phyloP scores from a whole-genome alignment of 2,113 vertebrate genomes.

The Nothocercus nigrocapillus region DNA sequence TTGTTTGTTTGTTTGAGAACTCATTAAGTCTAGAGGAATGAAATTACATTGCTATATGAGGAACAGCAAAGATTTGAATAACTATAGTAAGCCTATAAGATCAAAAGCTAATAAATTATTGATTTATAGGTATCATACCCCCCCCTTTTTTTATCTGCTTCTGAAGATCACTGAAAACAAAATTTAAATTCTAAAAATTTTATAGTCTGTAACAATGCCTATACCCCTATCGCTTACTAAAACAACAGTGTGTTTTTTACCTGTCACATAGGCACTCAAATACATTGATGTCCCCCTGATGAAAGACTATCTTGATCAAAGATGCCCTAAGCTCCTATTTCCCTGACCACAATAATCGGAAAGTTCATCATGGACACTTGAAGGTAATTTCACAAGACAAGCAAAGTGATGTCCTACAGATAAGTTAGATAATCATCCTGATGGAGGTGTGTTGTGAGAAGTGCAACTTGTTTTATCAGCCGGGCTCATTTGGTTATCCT shows the following conservation, averaged over 20 bases:
- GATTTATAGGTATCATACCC: neutral
- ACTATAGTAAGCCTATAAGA: neutral
- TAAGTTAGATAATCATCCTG: neutral
- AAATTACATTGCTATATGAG: neutral
- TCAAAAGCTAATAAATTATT: neutral
- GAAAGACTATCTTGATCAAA: neutral
- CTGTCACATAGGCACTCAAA: neutral
- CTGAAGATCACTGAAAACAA: neutral
- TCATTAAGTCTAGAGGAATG: neutral
- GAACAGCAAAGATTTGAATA: neutral
- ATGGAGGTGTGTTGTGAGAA: neutral
- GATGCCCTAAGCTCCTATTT: neutral
- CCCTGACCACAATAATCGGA: neutral
- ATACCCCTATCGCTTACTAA: neutral
- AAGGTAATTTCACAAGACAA: neutral
- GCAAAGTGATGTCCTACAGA: neutral
- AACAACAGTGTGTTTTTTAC: neutral
- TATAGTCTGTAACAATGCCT: fast-evolving
- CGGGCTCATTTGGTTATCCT: no score
- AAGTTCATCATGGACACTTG: neutral
- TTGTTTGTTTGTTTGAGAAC: neutral
- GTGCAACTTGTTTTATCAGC: neutral
- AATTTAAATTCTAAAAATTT: neutral
- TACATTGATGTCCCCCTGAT: neutral
- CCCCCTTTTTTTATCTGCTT: neutral